Evolutionary conservation across 2,113 vertebrate species (phyloP).

Genomic region (Actinemys pallida): DNA sequence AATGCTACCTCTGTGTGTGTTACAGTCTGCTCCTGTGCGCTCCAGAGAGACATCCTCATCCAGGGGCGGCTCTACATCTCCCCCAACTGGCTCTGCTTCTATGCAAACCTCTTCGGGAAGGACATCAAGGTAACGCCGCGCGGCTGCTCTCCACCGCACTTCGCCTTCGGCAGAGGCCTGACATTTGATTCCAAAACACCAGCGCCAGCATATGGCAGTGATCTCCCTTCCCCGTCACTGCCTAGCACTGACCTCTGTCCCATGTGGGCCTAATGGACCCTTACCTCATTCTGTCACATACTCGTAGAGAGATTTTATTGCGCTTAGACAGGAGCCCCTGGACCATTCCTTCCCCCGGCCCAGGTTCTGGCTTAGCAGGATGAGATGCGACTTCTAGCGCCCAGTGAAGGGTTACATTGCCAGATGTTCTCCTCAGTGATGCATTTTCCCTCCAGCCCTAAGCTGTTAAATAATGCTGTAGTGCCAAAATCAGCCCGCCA

Average conservation of each 20-base stretch:
- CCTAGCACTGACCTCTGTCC: neutral
- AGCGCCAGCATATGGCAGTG: neutral
- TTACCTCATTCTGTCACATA: neutral
- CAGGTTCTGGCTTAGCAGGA: neutral
- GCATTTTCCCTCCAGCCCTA: neutral
- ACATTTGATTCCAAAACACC: neutral
- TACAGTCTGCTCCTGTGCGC: constrained; percentile 94
- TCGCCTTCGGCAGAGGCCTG: neutral
- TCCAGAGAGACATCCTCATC: constrained; percentile 94
- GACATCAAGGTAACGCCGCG: constrained; percentile 91
- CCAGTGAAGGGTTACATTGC: neutral
- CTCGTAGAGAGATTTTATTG: neutral
- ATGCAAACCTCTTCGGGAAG: constrained; percentile 96
- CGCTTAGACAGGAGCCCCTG: neutral
- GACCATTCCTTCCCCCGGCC: neutral
- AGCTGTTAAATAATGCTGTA: neutral
- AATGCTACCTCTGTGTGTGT: neutral
- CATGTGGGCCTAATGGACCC: too few species aligned
- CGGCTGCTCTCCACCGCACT: neutral
- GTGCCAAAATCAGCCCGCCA: accelerated
- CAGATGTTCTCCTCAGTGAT: neutral
- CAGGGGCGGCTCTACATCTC: constrained; percentile 98
- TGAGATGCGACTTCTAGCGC: neutral
- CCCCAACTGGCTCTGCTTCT: constrained; percentile 97
- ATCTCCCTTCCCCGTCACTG: neutral